phyloP scores from a whole-genome alignment of 2,113 vertebrate species.

The Pogona vitticeps region DNA sequence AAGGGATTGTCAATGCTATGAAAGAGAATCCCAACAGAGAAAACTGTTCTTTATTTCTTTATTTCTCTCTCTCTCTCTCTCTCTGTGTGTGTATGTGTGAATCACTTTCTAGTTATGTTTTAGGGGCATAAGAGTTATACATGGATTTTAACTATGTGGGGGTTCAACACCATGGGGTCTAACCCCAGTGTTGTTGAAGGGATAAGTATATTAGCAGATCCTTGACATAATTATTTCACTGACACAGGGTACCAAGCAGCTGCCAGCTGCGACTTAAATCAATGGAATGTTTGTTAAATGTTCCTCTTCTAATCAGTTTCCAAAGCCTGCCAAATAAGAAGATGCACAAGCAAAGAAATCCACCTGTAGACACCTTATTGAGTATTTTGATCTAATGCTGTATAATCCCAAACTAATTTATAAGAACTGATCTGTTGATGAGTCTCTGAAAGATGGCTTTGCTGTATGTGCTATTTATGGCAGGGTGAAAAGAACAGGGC shows the following conservation, averaged over 20 bases:
- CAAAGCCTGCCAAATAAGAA: constrained; percentile 41
- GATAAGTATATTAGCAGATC: too few species aligned
- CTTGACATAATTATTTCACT: background rate
- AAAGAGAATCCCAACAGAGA: too few species aligned
- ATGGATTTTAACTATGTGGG: too few species aligned
- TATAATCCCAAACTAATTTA: constrained; percentile 21
- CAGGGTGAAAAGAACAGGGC: background rate
- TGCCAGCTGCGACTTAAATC: constrained; percentile 37
- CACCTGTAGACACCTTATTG: background rate
- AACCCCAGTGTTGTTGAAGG: too few species aligned
- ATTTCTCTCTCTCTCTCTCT: too few species aligned
- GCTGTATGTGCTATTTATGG: constrained; percentile 21
- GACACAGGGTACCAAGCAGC: constrained; percentile 27
- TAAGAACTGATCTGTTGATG: constrained; percentile 16
- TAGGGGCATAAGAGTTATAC: too few species aligned
- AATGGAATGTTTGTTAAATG: constrained; percentile 15
- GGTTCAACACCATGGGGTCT: too few species aligned
- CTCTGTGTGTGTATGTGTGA: too few species aligned
- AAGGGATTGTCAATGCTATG: too few species aligned
- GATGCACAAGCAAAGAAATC: constrained; percentile 43
- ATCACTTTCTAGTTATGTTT: too few species aligned
- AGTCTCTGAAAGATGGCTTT: constrained; percentile 14
- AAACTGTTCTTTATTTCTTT: too few species aligned
- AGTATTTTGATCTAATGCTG: background rate
- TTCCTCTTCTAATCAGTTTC: constrained; percentile 22